Evolutionary conservation across 2,888 invertebrate species (phyloP), one percentile per base, ranked within the genome.

Genomic region (Neoaliturus tenellus): DNA sequence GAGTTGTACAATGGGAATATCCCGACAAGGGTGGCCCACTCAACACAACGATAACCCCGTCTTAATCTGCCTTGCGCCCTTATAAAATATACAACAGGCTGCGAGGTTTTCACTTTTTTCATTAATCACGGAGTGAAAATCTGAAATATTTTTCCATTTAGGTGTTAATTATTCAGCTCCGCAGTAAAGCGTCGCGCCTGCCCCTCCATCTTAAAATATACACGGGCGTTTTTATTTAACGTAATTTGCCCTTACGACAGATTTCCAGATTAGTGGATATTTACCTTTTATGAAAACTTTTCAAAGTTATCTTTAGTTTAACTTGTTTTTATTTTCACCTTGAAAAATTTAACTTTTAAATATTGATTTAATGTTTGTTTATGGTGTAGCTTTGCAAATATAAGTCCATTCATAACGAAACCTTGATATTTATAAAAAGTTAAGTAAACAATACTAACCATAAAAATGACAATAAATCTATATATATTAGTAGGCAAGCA

Each of bases 81-180:
- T 55, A 78, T 78, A 55, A 78, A 78, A 35, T 78, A 55, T 78
- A 78, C 51, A 78, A 51, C 55, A 78, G 48, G 28, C 78, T 33
- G 55, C 78, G n/a, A 35, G 33, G 33, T n/a, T 48, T 55, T 78
- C 78, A 78, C 55, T 78, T 78, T 55, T 48, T 78, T 55, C 35
- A 78, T 78, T 55, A 78, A 78, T 55, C 78, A 28, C 51, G 33
- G 71, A 75, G 48, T 44, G 55, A 78, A 78, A 78, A 55, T 55
- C 31, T 55, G 17, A 33, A 78, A 51, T 55, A 28, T 78, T 78
- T 78, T 78, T 55, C 55, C 78, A 78, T 78, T 55, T 48, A 31
- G n/a, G 48, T 31, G 78, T 78, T 55, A 78, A 78, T 78, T 78
- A 78, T 78, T 48, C 78, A 75, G 31, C 14, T 44, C 14, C 55